Base-by-base conservation (phyloP, 2,888 invertebrate species). In the Allolobophora icterica region DNA sequence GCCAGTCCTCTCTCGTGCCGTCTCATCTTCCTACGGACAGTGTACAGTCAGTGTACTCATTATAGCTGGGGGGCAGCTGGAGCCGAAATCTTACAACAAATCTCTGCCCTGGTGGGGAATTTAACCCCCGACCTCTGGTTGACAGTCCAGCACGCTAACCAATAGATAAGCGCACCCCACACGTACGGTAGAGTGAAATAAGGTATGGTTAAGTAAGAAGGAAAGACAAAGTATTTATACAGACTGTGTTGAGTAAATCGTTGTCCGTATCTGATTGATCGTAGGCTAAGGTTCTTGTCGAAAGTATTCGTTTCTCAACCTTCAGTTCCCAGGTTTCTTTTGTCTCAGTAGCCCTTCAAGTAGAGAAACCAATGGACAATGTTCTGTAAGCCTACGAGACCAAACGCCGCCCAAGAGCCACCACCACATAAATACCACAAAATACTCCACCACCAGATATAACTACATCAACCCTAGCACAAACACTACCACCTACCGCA, bases 221-320 rank as follows among this genome's bases (percentile, higher is more conserved):
- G 52, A 24, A 52, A 52, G 52, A 52, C 13, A 71, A n/a, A 8
- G 6, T 71, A 71, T n/a, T n/a, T 13, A 5, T 3, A 71, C 90
- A 89, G 89, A 92, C 93, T 40, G 92, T 92, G 45, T 84, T 87
- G n/a, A 92, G 84, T 30, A 93, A 89, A 71, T 92, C 92, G 58
- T 91, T 92, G 5, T 92, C 91, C 30, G 84, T 90, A n/a, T 90
- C 92, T 30, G 89, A 40, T 45, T 92, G 91, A 35, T 91, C 92
- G 35, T 92, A 92, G 17, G 92, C 71, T 35, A 92, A 40, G 8
- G 91, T 91, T 58, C 90, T 91, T 13, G 92, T 93, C 89, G 92
- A 93, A 45, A 93, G 90, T 30, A 93, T 92, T 30, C 90, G 87
- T 91, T 94, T 95, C 84, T 94, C 94, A 40, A 94, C 93, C 13